A percentile compares a stretch with the other conserved stretches of the same genome.
Evolutionary conservation across 2,113 vertebrate species (phyloP).

Genomic region (Noturus placidus): DNA sequence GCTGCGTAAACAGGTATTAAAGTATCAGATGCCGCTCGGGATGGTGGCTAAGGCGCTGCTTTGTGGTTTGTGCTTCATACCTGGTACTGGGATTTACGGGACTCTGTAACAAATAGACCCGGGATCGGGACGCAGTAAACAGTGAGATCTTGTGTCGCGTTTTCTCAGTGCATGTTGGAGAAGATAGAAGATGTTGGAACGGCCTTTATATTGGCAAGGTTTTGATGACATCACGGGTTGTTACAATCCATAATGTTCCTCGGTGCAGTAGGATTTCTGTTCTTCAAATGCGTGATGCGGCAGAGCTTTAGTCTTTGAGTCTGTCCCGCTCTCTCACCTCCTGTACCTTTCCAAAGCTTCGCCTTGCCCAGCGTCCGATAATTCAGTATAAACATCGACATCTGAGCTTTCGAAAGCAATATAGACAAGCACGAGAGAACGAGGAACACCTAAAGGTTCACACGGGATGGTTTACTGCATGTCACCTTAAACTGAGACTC

Average conservation of each 20-base stretch:
- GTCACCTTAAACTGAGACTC: constrained; percentile 45
- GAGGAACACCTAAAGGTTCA: constrained; percentile 33
- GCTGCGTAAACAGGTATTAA: constrained; percentile 28
- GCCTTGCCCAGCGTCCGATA: neutral
- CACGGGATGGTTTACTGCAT: constrained; percentile 35
- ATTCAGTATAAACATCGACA: neutral
- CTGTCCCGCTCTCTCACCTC: neutral
- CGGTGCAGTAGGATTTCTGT: neutral
- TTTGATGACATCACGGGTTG: neutral
- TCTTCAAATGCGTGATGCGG: neutral
- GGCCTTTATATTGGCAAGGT: neutral
- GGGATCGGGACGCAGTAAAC: neutral
- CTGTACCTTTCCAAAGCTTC: neutral
- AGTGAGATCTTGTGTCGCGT: neutral
- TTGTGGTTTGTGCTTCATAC: neutral
- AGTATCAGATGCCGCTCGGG: constrained; percentile 27
- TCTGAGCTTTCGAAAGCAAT: neutral
- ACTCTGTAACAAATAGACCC: neutral
- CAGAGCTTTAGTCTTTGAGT: neutral
- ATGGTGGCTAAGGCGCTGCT: neutral
- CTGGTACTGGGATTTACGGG: neutral
- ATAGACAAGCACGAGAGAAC: neutral
- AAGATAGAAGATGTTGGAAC: too few relatives aligned
- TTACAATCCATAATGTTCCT: neutral
- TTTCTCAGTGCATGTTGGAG: neutral